Evolutionary conservation across 2,113 vertebrate genomes (phyloP).

Genomic region (Dicaeum eximium): DNA sequence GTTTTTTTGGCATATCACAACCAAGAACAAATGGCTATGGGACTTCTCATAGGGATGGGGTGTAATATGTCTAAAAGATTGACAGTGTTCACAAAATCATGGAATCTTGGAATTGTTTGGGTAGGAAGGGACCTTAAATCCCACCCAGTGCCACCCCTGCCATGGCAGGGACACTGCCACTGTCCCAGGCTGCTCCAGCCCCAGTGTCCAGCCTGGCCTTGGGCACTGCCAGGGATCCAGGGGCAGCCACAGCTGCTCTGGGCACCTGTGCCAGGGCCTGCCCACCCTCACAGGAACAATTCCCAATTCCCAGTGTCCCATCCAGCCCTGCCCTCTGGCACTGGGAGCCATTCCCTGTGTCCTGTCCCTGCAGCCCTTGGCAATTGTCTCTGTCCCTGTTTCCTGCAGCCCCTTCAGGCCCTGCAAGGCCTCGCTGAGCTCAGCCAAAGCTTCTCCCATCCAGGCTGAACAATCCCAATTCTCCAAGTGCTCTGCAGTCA

Average conservation of each 20-base stretch:
- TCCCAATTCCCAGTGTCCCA: not conserved
- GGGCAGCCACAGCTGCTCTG: not conserved
- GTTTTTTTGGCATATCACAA: accelerated
- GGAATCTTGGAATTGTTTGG: not conserved
- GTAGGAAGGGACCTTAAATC: accelerated
- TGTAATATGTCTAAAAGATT: not conserved
- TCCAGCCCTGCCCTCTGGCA: not conserved
- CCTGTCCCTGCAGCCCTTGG: not conserved
- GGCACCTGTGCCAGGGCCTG: not conserved
- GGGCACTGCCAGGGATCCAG: not conserved
- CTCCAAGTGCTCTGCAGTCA: not conserved
- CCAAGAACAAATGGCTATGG: not conserved
- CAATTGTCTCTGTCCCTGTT: too few relatives aligned
- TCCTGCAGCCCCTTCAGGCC: not conserved
- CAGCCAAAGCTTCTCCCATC: not conserved
- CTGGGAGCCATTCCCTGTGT: not conserved
- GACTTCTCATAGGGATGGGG: not conserved
- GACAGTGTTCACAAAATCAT: not conserved
- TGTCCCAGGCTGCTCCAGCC: not conserved
- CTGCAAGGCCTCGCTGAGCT: not conserved
- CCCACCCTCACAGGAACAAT: not conserved
- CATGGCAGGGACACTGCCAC: not conserved
- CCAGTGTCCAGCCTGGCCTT: not conserved
- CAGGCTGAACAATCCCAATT: not conserved
- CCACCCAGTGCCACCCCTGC: not conserved